Evolutionary conservation across 2,888 invertebrate species (phyloP), one percentile per base, ranked within the genome.

Genomic region (Ischnura elegans): DNA sequence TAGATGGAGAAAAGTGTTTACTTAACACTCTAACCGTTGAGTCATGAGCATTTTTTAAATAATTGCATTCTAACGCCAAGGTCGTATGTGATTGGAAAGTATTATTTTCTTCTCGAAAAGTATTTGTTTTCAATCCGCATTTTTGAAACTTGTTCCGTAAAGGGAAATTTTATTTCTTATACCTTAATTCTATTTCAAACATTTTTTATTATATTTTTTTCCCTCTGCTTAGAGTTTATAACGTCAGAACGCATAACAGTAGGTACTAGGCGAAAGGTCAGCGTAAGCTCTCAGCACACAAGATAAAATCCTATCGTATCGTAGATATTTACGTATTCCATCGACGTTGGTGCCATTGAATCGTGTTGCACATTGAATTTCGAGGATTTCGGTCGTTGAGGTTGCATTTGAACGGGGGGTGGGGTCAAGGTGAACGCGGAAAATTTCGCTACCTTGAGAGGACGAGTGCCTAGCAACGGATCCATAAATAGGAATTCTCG

Each of bases 401-500:
- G 25, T 6, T 19, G 61, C 8, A 61, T 21, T 21, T 61, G 61
- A 25, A 3, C n/a, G 76, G 19, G 36, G 29, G 66, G 6, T 29
- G 66, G 66, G 66, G 29, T n/a, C 10, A 36, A 8, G 29, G 66
- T 6, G 25, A 5, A 21, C 4, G 66, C 4, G 29, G 29, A n/a
- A 16, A 21, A 36, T 76, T 36, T 76, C 16, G 76, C 36, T 36
- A 13, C 76, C 76, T 76, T 36, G 29, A 13, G 29, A 29, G 29
- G 76, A 76, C 76, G 76, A 76, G 29, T 36, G 76, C 76, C 90
- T 90, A 90, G 90, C 61, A 90, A 90, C 90, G 90, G 61, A 90
- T 90, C 90, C 90, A 90, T 90, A 90, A 90, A 90, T 90, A 90
- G 90, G 61, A 45, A 66, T n/a, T 29, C 61, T 21, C 90, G 90